These are phyloP conservation scores for Urosaurus nigricauda DNA, from an alignment of 2,797 vertebrate species.

Conservation along the genomic window DNA sequence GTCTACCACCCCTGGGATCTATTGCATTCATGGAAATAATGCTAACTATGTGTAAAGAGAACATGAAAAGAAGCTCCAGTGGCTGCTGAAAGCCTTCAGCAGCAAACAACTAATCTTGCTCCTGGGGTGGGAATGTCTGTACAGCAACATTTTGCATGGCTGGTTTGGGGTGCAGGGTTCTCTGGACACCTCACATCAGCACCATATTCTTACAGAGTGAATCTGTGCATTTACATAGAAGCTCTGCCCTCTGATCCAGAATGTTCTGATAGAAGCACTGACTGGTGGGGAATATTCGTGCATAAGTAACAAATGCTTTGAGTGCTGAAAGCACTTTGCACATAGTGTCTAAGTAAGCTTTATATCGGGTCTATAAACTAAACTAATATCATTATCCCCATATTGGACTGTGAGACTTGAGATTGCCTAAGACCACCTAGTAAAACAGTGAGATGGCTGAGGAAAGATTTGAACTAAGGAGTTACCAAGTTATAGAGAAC, in stretches of 20 bases:
- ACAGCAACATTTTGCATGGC: not conserved
- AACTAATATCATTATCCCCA: not conserved
- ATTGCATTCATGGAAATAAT: slow-evolving; percentile 43
- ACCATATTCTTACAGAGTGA: not conserved
- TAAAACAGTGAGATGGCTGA: not conserved
- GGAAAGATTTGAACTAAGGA: not conserved
- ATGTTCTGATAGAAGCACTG: not conserved
- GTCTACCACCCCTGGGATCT: slow-evolving; percentile 2
- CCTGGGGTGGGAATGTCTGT: not conserved
- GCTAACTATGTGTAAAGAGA: slow-evolving; percentile 13
- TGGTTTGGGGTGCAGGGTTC: not conserved
- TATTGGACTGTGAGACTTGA: not conserved
- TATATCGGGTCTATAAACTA: not conserved
- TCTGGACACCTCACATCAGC: too few relatives aligned
- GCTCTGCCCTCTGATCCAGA: not conserved
- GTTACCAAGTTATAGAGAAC: not conserved
- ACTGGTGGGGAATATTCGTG: not conserved
- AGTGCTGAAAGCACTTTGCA: not conserved
- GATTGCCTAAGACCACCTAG: not conserved
- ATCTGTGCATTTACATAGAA: not conserved
- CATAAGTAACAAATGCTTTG: not conserved
- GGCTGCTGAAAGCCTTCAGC: not conserved
- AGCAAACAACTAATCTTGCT: not conserved
- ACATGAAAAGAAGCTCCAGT: slow-evolving; percentile 16
- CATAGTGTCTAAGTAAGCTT: not conserved